Base-by-base conservation (phyloP, 1,140 invertebrate species). In the Stenopsyche tienmushanensis region DNA sequence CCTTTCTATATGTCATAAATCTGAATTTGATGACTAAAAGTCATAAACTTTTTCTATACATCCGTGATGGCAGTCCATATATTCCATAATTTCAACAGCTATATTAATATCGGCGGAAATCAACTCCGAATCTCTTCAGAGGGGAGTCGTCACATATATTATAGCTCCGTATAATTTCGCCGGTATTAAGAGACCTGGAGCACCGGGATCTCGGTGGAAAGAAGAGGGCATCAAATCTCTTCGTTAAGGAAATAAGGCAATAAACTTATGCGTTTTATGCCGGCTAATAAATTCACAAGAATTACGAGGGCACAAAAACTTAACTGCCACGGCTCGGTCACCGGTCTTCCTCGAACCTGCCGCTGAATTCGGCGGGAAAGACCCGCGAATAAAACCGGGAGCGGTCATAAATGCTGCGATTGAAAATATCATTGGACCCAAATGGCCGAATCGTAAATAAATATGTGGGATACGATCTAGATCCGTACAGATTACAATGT, bases 221-320 rank as follows among this genome's bases (percentile, higher is more conserved):
- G 29, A 13, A 34, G 29, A 34, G 13, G 29, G 5, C 29, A 34
- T 7, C 29, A 34, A 13, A 34, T 34, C 41, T 15, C 15, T 59
- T 59, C 57, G 41, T 59, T 59, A 59, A 59, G 57, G 57, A 41
- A 59, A 59, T 59, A 59, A 59, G 57, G 57, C 39, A 59, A 59
- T 59, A 59, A 59, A 59, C 57, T 59, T 44, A 44, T 59, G 57
- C 39, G 41, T 59, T 59, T 59, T 59, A 59, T 59, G 57, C 41
- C 23, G 57, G 57, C 17, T 59, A 59, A 59, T 59, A 59, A 59
- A 59, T 59, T 59, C 34, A 41, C 29, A 59, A 59, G 57, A 59
- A 59, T 59, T 59, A 59, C 57, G 57, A 59, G 18, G 57, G 41
- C 57, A 59, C 41, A 23, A 42, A 59, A 57, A 25, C 24, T 39